Evolutionary conservation across 2,797 vertebrate species (phyloP), one percentile per base, ranked within the genome.

Genomic region (Loris lydekkerianus): DNA sequence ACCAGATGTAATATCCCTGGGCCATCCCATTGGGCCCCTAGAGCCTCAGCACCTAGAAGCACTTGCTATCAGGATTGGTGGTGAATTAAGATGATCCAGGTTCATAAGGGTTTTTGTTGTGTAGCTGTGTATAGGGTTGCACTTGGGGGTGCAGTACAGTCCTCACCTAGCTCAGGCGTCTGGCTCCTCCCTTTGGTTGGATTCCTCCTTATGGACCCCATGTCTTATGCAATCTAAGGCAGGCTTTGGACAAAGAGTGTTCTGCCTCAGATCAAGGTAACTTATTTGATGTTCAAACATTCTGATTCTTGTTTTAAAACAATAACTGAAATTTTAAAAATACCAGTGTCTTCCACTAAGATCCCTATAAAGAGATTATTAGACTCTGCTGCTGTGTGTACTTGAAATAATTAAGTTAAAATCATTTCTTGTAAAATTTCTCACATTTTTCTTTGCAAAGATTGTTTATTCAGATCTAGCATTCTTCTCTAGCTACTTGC

Each of bases 281-380:
- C 72, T 58, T 34, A 69, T 40, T 81, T 60, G 31, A 56, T 29
- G 20, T 77, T 70, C 37, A 7, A 72, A 34, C 18, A 21, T 91
- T 86, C 7, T 95, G 27, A 86, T 53, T 92, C 81, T 95, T 91
- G 21, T 87, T 92, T 67, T 75, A 34, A 93, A 76, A 90, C 73
- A 5, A 65, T 70, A 86, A 72, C 18, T 67, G 13, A 49, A 73
- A 89, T 37, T 84, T 75, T 40, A 73, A 94, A 69, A 60, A 81
- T 63, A 5, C 15, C 2, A 9, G 56, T 25, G 2, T 91, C 61
- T 93, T 37, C 7, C 40, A 75, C 82, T 61, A 86, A 95, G 49
- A 63, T 37, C 2, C 84, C 17, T 75, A 7, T 58, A 72, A 60
- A 91, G n/a, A 31, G n/a, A 31, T 60, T 21, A 80, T 18, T 65